Conservation (phyloP, 2,113 vertebrate species). For the Rhea americana region DNA sequence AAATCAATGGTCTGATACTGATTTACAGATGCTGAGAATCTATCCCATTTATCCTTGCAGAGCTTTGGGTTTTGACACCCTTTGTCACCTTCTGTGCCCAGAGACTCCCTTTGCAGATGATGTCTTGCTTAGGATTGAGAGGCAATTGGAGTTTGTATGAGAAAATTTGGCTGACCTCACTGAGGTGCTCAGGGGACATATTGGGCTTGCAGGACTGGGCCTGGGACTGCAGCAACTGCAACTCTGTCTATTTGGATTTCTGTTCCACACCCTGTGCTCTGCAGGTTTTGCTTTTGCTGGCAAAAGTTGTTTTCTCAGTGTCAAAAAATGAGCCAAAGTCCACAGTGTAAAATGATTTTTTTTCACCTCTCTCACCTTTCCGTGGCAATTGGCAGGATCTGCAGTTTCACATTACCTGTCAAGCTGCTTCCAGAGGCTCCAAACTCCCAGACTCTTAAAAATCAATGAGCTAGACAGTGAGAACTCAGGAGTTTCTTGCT, state of each 20-base stretch:
- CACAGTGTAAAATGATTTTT: constrained; percentile 66
- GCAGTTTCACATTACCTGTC: constrained; percentile 60
- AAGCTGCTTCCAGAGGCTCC: constrained; percentile 66
- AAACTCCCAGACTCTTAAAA: constrained; percentile 64
- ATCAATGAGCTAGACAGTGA: constrained; percentile 69
- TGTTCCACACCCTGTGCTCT: background rate
- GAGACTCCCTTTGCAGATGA: constrained; percentile 2
- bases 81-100: background rate
- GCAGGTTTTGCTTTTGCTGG: constrained; percentile 53
- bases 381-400: constrained; percentile 65
- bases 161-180: background rate
- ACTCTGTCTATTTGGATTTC: background rate
- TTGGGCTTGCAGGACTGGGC: background rate
- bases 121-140: background rate
- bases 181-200: background rate
- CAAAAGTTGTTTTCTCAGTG: constrained; percentile 65
- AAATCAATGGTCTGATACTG: background rate
- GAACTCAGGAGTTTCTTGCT: constrained; percentile 66
- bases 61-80: background rate
- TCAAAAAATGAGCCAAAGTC: constrained; percentile 64
- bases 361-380: constrained; percentile 74
- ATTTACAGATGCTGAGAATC: background rate
- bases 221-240: background rate
- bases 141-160: background rate
- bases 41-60: background rate